phyloP scores from a whole-genome alignment of 2,797 vertebrate species.

The Macropus fuliginosus region DNA sequence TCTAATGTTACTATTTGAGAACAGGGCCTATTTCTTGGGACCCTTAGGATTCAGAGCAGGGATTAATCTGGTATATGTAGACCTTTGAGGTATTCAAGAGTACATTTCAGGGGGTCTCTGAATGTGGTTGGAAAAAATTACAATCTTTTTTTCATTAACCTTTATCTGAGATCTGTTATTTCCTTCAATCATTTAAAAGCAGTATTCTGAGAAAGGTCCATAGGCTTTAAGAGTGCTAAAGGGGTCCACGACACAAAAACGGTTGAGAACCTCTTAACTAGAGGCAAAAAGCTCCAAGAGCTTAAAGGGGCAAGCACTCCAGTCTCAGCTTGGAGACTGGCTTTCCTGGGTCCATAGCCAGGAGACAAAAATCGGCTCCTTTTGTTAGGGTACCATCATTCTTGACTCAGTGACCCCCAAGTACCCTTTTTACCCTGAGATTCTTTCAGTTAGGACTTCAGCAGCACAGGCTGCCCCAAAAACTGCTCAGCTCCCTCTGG shows the following conservation, averaged over 20 bases:
- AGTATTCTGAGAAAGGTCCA: not conserved
- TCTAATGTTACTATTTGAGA: not conserved
- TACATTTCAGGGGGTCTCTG: not conserved
- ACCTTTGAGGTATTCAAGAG: not conserved
- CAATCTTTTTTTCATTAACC: not conserved
- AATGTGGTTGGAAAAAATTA: not conserved
- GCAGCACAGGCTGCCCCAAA: not conserved
- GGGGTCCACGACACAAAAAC: not conserved
- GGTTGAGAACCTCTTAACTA: not conserved
- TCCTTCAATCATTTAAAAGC: not conserved
- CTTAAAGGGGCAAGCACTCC: not conserved
- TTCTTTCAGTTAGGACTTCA: not conserved
- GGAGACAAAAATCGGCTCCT: not conserved
- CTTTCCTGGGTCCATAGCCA: not conserved
- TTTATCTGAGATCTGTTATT: not conserved
- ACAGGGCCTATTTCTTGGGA: not conserved
- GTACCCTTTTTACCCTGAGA: not conserved
- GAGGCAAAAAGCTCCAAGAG: not conserved
- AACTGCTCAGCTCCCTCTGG: not conserved
- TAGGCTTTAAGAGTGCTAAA: not conserved
- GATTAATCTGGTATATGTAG: not conserved
- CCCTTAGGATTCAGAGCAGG: not conserved
- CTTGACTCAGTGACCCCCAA: not conserved
- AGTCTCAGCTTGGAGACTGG: not conserved
- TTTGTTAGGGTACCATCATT: not conserved